Evolutionary conservation across 2,888 invertebrate species (phyloP).

Genomic region (Apodemia mormo): DNA sequence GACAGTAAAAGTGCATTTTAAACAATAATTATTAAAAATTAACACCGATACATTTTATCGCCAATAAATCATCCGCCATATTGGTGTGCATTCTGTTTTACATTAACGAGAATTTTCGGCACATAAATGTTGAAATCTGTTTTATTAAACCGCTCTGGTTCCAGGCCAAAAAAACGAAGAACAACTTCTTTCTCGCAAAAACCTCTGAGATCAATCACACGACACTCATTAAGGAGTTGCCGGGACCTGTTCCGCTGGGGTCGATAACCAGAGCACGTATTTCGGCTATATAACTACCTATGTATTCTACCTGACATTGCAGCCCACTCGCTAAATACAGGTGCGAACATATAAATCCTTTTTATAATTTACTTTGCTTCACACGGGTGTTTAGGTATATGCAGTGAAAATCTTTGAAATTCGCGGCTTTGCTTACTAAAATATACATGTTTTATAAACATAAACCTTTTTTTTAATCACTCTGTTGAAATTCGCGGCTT

Average conservation of each 20-base stretch:
- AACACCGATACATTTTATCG: neutral
- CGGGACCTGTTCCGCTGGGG: constrained; percentile 54
- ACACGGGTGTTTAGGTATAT: too few relatives aligned
- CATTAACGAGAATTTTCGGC: constrained; percentile 9
- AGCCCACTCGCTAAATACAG: constrained; percentile 3
- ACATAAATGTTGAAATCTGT: constrained; percentile 8
- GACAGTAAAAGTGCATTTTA: too few relatives aligned
- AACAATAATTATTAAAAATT: too few relatives aligned
- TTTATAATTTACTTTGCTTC: neutral
- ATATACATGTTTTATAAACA: too few relatives aligned
- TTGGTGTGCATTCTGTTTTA: neutral
- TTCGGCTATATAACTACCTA: constrained; percentile 45
- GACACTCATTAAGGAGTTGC: constrained; percentile 40
- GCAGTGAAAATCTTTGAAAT: too few relatives aligned
- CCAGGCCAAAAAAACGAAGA: constrained; percentile 22
- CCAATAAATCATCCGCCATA: neutral
- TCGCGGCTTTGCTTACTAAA: too few relatives aligned
- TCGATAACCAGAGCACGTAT: constrained; percentile 72
- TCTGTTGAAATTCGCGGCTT: too few relatives aligned
- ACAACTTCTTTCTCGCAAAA: constrained; percentile 30
- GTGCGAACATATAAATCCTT: neutral
- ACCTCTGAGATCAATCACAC: constrained; percentile 40
- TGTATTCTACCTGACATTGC: constrained; percentile 3
- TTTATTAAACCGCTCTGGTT: constrained; percentile 15
- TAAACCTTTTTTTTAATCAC: too few relatives aligned